Base-by-base conservation (phyloP, 1,140 invertebrate genomes). In the Physella acuta region DNA sequence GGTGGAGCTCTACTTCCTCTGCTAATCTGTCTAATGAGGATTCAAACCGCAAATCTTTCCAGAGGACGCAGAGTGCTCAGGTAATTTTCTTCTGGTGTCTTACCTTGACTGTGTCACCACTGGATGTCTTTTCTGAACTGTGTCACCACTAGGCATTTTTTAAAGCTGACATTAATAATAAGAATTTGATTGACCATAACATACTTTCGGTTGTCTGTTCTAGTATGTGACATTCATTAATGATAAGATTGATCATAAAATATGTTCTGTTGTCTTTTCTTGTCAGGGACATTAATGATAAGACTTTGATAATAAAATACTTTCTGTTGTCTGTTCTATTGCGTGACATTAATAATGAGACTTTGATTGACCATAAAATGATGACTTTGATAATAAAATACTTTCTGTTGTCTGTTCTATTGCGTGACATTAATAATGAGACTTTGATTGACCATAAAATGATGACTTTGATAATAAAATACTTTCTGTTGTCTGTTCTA, bases 21-120 rank as follows among this genome's bases (percentile, higher is more conserved):
- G 77, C 80, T 52, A 75, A 76, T 24, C 60, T 82, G 37, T 86
- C 85, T 24, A 87, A 87, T 79, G 87, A 87, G 76, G 86, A 87
- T 71, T 86, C 86, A 0, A 84, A 82, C 71, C 82, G 83, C 14
- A 86, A 85, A 72, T 85, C 84, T 34, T 88, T 88, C 78, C 86
- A 87, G 72, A 76, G 86, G 69, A 87, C 86, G 31, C 81, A 85
- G 56, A 87, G 86, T 79, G 86, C 86, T 52, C 86, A 87, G 83
- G 86, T 86, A 78, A 36, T 52, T n/a, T 71, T 49, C 26, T 56
- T 28, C 33, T 11, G n/a, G n/a, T 55, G 26, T 36, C 2, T 59
- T 59, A 20, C 60, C 20, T 39, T 28, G 8, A 30, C 24, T 17
- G 30, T 70, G 33, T 70, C 11, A 55, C 16, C 8, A 8, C 16